Evolutionary conservation across 1,140 invertebrate genomes (phyloP).

Genomic region (Zaprionus inermis): DNA sequence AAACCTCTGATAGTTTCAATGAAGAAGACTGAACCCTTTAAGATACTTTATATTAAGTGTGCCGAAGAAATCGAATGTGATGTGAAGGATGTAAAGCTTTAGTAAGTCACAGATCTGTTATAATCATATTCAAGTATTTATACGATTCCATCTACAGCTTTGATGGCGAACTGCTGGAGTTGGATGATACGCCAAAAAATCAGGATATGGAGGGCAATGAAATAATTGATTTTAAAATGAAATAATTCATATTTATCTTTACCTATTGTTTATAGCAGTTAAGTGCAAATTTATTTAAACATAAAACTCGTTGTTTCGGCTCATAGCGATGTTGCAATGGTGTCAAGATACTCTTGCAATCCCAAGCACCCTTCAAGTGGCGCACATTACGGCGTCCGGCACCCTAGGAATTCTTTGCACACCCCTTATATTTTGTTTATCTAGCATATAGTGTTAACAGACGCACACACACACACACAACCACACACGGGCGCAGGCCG

Average conservation of each 20-base stretch:
- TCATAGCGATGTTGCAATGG: slow-evolving; percentile 6
- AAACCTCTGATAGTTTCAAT: slow-evolving; percentile 59
- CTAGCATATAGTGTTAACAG: slow-evolving; percentile 63
- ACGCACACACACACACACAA: slow-evolving; percentile 40
- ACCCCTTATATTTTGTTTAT: slow-evolving; percentile 77
- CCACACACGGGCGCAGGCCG: slow-evolving; percentile 26
- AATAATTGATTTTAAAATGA: slow-evolving; percentile 63
- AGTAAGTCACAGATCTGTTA: slow-evolving; percentile 34
- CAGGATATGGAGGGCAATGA: slow-evolving; percentile 78
- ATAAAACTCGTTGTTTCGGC: neutral
- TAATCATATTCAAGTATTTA: neutral
- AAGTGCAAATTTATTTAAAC: slow-evolving; percentile 2
- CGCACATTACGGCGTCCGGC: slow-evolving; percentile 53
- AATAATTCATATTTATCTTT: neutral
- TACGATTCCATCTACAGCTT: slow-evolving; percentile 47
- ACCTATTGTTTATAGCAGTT: neutral
- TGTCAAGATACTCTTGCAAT: slow-evolving; percentile 24
- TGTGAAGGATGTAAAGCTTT: slow-evolving; percentile 35
- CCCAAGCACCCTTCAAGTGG: slow-evolving; percentile 37
- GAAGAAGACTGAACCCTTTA: slow-evolving; percentile 65
- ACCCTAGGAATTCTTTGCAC: slow-evolving; percentile 56
- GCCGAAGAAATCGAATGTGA: slow-evolving; percentile 67
- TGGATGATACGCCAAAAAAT: slow-evolving; percentile 65
- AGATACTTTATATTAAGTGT: slow-evolving; percentile 73
- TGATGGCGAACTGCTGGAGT: slow-evolving; percentile 70